Conservation (phyloP, 2,888 invertebrate species). For the Apodemia zela region DNA sequence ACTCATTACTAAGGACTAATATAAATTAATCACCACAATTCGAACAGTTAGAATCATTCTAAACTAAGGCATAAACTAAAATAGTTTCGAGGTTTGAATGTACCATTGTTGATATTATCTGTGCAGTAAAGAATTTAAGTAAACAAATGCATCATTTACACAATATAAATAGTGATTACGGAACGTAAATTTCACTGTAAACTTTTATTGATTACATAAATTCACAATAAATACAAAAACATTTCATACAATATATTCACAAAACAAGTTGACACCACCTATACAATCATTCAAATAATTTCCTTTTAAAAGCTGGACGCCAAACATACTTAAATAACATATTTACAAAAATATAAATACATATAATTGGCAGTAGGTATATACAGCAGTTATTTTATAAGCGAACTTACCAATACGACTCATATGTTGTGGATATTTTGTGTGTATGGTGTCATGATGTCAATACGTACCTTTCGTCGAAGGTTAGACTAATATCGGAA, state of each 20-base stretch:
- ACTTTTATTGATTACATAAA: neutral
- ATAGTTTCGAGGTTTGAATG: too few relatives aligned
- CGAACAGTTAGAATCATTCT: too few relatives aligned
- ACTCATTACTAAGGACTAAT: too few relatives aligned
- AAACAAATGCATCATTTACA: too few relatives aligned
- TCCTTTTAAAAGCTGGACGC: constrained; percentile 20
- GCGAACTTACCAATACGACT: constrained; percentile 30
- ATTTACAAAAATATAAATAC: constrained; percentile 44
- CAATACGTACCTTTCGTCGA: constrained; percentile 49
- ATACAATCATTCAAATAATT: constrained; percentile 1
- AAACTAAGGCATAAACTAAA: too few relatives aligned
- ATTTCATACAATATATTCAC: neutral
- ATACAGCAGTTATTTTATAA: constrained; percentile 59
- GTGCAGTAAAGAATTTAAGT: too few relatives aligned
- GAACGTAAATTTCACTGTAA: too few relatives aligned
- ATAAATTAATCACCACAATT: too few relatives aligned
- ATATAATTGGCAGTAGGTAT: constrained; percentile 52
- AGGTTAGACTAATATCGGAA: neutral
- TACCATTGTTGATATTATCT: too few relatives aligned
- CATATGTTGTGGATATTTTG: constrained; percentile 21
- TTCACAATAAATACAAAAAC: neutral
- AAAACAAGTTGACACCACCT: constrained; percentile 8
- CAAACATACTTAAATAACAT: constrained; percentile 43
- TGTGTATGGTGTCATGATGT: constrained; percentile 33
- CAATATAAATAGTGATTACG: too few relatives aligned